These are phyloP conservation scores for Caenorhabditis sp. DNA, from an alignment of 2,888 invertebrate genomes.

Conservation along the genomic window DNA sequence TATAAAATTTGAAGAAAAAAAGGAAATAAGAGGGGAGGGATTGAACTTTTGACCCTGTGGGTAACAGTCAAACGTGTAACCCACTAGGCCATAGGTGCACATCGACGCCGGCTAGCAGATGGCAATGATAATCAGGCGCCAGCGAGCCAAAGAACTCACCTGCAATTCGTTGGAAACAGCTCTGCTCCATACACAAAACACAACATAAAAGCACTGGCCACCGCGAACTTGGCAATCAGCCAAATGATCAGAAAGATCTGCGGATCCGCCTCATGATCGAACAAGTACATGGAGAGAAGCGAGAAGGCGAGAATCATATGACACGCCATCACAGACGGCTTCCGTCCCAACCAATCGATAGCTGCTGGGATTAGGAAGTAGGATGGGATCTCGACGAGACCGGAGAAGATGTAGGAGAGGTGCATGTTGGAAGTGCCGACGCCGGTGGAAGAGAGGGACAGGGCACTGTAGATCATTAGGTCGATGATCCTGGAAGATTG, in stretches of 20 bases:
- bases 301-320: slow-evolving; percentile 63
- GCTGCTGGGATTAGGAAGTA: slow-evolving; percentile 73
- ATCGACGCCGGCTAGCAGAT: no score
- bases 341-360: slow-evolving; percentile 70
- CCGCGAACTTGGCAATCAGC: slow-evolving; percentile 78
- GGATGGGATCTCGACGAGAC: slow-evolving; percentile 76
- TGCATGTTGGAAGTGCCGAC: slow-evolving; percentile 69
- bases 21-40: no score
- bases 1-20: no score
- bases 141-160: no score
- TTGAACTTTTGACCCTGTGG: no score
- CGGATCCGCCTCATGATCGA: slow-evolving; percentile 53
- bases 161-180: slow-evolving; percentile 74
- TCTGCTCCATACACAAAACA: slow-evolving; percentile 79
- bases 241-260: slow-evolving; percentile 72
- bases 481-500: slow-evolving; percentile 69
- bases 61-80: no score
- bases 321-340: slow-evolving; percentile 63
- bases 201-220: slow-evolving; percentile 75
- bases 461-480: slow-evolving; percentile 76
- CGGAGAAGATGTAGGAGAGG: slow-evolving; percentile 73
- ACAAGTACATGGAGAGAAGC: slow-evolving; percentile 61
- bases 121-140: no score
- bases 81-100: no score
- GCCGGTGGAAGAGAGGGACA: slow-evolving; percentile 73